These are phyloP conservation scores for Montipora sp. DNA, from an alignment of 64 coral and sea anemone species.

Conservation along the genomic window DNA sequence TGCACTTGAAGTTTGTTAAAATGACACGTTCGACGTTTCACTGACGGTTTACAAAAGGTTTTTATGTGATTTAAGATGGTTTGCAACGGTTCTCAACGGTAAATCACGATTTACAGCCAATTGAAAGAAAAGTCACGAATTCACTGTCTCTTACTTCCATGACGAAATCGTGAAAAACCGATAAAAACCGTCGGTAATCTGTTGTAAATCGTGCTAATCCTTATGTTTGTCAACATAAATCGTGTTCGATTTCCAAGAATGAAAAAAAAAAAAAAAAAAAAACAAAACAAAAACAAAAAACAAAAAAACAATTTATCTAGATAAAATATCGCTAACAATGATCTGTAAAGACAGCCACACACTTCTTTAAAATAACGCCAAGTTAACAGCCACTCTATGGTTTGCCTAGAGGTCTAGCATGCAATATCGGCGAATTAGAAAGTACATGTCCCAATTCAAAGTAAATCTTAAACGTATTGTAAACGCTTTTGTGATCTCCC, in stretches of 20 bases:
- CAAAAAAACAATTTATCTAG: background rate
- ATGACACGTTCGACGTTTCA: no score
- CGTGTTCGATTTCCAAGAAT: no score
- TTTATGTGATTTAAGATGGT: background rate
- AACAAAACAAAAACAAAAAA: no score
- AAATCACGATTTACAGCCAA: background rate
- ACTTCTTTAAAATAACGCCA: background rate
- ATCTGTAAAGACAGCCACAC: background rate
- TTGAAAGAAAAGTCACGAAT: background rate
- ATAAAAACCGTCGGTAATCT: no score
- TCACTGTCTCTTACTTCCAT: background rate
- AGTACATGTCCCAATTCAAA: no score
- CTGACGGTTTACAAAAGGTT: background rate
- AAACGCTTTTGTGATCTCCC: no score
- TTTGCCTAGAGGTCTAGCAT: no score
- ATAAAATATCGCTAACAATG: background rate
- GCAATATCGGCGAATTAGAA: no score
- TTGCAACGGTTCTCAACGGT: background rate
- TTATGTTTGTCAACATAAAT: background rate
- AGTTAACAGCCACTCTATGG: background rate
- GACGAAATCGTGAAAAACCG: no score
- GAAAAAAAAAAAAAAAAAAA: background rate
- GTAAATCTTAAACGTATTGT: no score
- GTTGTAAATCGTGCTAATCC: background rate
- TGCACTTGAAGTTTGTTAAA: no score